These are phyloP conservation scores for Julus scanicus DNA, from an alignment of 2,888 invertebrate genomes.

Conservation along the genomic window DNA sequence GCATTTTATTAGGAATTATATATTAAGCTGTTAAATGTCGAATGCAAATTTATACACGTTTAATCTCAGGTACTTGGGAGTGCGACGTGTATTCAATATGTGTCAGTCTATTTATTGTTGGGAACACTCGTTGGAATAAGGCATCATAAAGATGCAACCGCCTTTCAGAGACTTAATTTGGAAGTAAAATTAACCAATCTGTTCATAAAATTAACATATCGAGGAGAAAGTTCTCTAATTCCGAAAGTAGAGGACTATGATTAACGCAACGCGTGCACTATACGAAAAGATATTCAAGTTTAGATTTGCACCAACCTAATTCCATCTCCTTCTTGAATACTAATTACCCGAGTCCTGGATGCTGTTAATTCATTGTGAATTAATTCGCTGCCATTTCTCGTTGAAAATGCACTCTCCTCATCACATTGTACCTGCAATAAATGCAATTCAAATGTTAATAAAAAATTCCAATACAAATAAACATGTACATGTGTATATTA, in stretches of 20 bases:
- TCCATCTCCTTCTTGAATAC: conserved; percentile 39
- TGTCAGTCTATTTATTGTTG: conserved; percentile 25
- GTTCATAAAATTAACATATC: conserved; percentile 12
- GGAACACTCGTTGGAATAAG: background rate
- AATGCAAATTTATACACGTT: background rate
- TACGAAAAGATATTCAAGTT: conserved; percentile 9
- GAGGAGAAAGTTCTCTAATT: background rate
- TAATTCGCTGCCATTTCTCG: conserved; percentile 24
- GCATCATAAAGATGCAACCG: background rate
- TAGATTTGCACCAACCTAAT: conserved; percentile 42
- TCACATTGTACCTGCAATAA: conserved; percentile 4
- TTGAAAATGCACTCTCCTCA: background rate
- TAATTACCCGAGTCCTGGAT: conserved; percentile 2
- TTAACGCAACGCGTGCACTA: background rate
- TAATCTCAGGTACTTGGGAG: background rate
- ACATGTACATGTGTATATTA: no score
- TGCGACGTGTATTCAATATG: background rate
- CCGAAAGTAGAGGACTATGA: background rate
- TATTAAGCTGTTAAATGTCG: background rate
- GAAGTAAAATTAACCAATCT: background rate
- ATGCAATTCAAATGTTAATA: background rate
- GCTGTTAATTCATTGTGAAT: conserved; percentile 13
- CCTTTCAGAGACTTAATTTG: background rate
- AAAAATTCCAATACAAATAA: no score
- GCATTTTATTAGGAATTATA: conserved; percentile 28